Conservation (phyloP, 53 echinoderm and acorn worm genomes). For the Hippasteria phrygiana region DNA sequence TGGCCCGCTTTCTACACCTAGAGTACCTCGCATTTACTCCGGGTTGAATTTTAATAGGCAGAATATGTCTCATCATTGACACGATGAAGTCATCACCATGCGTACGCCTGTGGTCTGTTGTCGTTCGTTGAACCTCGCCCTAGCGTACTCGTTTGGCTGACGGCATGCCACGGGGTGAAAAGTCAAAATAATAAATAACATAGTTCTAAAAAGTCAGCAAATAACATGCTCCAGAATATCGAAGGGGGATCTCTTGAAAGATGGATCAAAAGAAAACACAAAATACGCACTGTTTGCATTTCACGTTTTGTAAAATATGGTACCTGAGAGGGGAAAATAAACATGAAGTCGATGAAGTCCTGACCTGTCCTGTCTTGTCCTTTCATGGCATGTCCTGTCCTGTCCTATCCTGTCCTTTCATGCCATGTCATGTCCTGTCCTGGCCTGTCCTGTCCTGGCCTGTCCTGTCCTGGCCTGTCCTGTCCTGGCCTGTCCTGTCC, state of each 20-base stretch:
- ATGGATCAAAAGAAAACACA: neutral
- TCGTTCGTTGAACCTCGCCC: slow-evolving; percentile 68
- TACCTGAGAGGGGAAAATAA: too few species aligned
- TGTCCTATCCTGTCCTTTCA: slow-evolving; percentile 29
- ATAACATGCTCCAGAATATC: slow-evolving; percentile 26
- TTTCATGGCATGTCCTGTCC: slow-evolving; percentile 35
- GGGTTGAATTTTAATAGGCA: slow-evolving; percentile 65
- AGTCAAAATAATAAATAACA: slow-evolving; percentile 52
- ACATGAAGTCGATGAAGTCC: too few species aligned
- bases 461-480: slow-evolving; percentile 32
- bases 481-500: slow-evolving; percentile 28
- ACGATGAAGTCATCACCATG: slow-evolving; percentile 39
- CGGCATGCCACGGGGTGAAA: slow-evolving; percentile 28
- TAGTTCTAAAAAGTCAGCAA: slow-evolving; percentile 40
- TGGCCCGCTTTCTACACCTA: slow-evolving; percentile 68
- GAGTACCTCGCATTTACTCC: slow-evolving; percentile 66
- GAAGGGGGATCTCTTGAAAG: neutral
- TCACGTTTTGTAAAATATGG: slow-evolving; percentile 7
- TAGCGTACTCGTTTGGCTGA: neutral
- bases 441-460: slow-evolving; percentile 1
- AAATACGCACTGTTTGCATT: neutral
- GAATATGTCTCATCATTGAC: slow-evolving; percentile 48
- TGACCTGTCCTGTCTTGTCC: slow-evolving; percentile 30
- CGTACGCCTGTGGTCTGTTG: neutral
- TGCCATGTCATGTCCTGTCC: slow-evolving; percentile 41